phyloP scores from a whole-genome alignment of 2,113 vertebrate genomes.

The Channa argus region DNA sequence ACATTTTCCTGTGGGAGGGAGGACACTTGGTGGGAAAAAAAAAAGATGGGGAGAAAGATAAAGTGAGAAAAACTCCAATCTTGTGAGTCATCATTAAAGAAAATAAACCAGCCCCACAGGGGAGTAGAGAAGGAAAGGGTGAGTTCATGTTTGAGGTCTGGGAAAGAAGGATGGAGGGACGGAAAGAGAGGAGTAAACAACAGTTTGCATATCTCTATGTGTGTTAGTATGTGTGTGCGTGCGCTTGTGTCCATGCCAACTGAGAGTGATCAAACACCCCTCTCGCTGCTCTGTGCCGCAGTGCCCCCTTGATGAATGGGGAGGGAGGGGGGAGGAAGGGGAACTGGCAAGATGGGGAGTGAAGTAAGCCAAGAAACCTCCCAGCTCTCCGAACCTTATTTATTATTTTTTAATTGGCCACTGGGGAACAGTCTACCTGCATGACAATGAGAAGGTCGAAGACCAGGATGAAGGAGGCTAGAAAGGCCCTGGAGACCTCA shows the following conservation, averaged over 20 bases:
- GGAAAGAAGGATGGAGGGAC: constrained; percentile 12
- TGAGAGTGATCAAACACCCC: constrained; percentile 64
- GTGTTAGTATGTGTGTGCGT: neutral
- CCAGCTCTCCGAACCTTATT: constrained; percentile 6
- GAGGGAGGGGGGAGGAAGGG: constrained; percentile 10
- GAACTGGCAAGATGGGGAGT: constrained; percentile 48
- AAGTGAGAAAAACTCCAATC: constrained; percentile 54
- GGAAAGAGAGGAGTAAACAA: constrained; percentile 51
- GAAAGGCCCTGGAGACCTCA: constrained; percentile 97
- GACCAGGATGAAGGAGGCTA: constrained; percentile 98
- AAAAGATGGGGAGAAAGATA: neutral
- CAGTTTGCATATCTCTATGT: constrained; percentile 37
- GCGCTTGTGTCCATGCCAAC: constrained; percentile 47
- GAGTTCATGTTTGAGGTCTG: constrained; percentile 34
- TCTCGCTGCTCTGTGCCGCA: constrained; percentile 62
- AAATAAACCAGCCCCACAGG: constrained; percentile 48
- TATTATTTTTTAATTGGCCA: constrained; percentile 75
- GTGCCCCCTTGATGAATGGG: constrained; percentile 69
- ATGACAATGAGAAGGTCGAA: constrained; percentile 99
- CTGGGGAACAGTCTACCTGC: constrained; percentile 88
- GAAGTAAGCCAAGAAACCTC: constrained; percentile 58
- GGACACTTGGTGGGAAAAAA: constrained; percentile 43
- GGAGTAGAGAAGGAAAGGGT: constrained; percentile 16
- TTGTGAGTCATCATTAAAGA: constrained; percentile 70
- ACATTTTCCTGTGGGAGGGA: constrained; percentile 58